Evolutionary conservation across 2,113 vertebrate species (phyloP).

Genomic region (Cairina moschata): DNA sequence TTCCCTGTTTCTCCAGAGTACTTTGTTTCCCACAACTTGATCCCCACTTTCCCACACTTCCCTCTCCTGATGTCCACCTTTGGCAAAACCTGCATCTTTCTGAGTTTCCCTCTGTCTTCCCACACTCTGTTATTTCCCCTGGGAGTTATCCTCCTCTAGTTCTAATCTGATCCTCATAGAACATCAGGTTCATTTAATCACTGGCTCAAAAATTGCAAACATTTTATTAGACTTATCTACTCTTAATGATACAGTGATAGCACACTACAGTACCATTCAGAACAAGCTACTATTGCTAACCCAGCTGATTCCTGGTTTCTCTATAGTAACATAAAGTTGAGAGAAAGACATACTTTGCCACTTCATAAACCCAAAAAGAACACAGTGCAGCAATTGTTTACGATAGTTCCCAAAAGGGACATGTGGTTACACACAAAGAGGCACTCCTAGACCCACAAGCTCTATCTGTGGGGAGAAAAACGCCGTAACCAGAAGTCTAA

Average conservation of each 20-base stretch:
- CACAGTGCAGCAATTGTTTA: not conserved
- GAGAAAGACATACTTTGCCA: not conserved
- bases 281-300: constrained; percentile 2
- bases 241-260: not conserved
- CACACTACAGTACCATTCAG: not conserved
- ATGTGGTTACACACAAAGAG: not conserved
- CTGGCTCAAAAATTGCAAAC: not conserved
- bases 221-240: constrained; percentile 58
- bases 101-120: not conserved
- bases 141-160: not conserved
- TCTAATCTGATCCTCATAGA: constrained; percentile 52
- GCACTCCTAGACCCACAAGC: not conserved
- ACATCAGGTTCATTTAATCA: constrained; percentile 64
- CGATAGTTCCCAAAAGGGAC: not conserved
- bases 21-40: not conserved
- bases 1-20: not conserved
- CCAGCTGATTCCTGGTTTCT: not conserved
- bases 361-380: not conserved
- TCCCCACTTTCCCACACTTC: not conserved
- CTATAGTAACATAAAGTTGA: not conserved
- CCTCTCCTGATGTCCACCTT: not conserved
- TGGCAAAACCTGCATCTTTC: not conserved
- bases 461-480: not conserved
- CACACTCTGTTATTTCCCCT: constrained; percentile 21
- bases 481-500: not conserved